Base-by-base conservation (phyloP, 2,888 invertebrate species). In the Chromoteleia sp. region DNA sequence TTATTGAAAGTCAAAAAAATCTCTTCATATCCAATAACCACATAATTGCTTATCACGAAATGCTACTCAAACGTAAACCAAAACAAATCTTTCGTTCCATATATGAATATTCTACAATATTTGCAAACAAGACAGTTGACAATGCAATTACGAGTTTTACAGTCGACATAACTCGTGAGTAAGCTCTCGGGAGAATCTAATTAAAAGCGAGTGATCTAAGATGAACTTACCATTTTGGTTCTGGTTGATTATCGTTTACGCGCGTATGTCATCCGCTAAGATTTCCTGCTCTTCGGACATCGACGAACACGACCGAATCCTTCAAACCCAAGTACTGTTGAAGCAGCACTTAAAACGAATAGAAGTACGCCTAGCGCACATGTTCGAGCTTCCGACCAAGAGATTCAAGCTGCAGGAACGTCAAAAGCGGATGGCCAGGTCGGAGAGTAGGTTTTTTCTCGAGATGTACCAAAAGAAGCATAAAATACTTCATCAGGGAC, bases 371-470 rank as follows among this genome's bases (percentile, higher is more conserved):
- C 36, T 75, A 25, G 50, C 52, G 2, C 48, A 48, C 17, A 21
- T 67, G 6, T 33, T 75, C 10, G 59, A 59, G 3, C 52, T 75
- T n/a, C 68, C 76, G 5, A 10, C 6, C 0, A 52, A 29, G 4
- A 63, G 2, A 8, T 25, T 54, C 14, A 21, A 30, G 10, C 30
- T 0, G 15, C 39, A 30, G 0, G 21, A 56, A 2, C 67, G 45
- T 3, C 50, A 43, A 12, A 52, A 41, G 17, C 41, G n/a, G 29
- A 52, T 76, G 14, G 33, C 33, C 8, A 39, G n/a, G 8, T 77
- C 76, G 1, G 61, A 70, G 5, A 54, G 50, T 12, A 41, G 12
- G 21, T 77, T 68, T 36, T 45, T 77, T 1, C 4, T 77, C 0
- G 52, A 68, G 12, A n/a, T 68, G 43, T 68, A 68, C 12, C n/a